Evolutionary conservation across 2,113 vertebrate genomes (phyloP).

Genomic region (Nestor notabilis): DNA sequence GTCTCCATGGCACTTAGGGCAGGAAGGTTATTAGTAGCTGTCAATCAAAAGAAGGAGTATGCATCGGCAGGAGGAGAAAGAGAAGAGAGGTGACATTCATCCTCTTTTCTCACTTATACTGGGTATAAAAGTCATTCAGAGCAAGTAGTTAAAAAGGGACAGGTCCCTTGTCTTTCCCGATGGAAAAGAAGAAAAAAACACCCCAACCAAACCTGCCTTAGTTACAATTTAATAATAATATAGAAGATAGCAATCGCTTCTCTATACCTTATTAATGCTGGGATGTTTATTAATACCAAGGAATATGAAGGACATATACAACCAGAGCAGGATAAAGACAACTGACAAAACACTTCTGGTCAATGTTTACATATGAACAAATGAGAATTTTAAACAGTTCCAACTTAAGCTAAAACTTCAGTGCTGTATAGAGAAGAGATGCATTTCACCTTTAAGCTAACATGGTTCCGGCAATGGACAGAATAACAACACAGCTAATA

Average conservation of each 20-base stretch:
- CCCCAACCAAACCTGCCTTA: constrained; percentile 44
- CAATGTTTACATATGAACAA: constrained; percentile 18
- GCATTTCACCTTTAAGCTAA: background rate
- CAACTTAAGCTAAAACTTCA: background rate
- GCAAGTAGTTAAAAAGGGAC: constrained; percentile 82
- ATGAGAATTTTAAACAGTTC: background rate
- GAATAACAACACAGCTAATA: too few relatives aligned
- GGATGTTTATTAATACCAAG: constrained; percentile 66
- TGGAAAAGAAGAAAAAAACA: constrained; percentile 57
- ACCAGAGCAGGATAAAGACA: constrained; percentile 59
- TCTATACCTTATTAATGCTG: constrained; percentile 70
- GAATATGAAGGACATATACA: constrained; percentile 72
- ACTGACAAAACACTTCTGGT: constrained; percentile 39
- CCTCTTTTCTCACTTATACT: constrained; percentile 79
- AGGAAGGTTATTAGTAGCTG: constrained; percentile 91
- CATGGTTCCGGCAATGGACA: background rate
- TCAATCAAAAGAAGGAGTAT: constrained; percentile 87
- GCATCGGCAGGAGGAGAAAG: constrained; percentile 76
- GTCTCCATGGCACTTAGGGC: constrained; percentile 88
- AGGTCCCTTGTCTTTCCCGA: constrained; percentile 73
- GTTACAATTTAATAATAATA: constrained; percentile 79
- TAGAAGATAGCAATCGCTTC: constrained; percentile 74
- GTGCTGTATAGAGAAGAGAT: background rate
- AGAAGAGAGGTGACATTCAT: constrained; percentile 85
- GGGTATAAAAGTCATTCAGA: constrained; percentile 82